Conservation (phyloP, 2,888 invertebrate species). For the Abscondita cerata region DNA sequence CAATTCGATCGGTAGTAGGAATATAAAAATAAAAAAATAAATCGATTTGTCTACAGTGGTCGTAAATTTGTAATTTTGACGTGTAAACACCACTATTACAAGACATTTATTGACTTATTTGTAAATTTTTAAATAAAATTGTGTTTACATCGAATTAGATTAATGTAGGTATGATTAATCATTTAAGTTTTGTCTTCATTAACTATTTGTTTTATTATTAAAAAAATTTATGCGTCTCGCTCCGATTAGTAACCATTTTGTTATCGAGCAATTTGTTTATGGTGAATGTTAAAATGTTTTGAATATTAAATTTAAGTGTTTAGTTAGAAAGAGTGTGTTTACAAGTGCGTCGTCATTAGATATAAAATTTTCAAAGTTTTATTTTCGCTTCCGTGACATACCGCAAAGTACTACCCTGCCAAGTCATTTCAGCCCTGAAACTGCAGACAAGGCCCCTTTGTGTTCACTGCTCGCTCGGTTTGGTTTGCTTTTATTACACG, state of each 20-base stretch:
- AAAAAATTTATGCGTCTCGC: too few species aligned
- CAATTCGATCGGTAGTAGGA: too few species aligned
- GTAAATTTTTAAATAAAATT: conserved; percentile 1
- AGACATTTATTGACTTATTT: not conserved
- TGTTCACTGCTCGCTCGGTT: conserved; percentile 37
- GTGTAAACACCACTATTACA: too few species aligned
- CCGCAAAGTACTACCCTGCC: conserved; percentile 34
- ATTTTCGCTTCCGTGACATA: conserved; percentile 32
- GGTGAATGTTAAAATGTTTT: too few species aligned
- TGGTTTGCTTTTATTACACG: conserved; percentile 54
- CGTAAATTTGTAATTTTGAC: too few species aligned
- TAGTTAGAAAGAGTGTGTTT: conserved; percentile 16
- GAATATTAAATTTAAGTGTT: not conserved
- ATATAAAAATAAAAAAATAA: too few species aligned
- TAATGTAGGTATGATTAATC: conserved; percentile 2
- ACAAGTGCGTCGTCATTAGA: conserved; percentile 25
- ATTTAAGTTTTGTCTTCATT: not conserved
- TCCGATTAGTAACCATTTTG: too few species aligned
- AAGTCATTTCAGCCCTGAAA: conserved; percentile 37
- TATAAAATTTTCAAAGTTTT: conserved; percentile 30
- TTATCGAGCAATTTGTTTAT: too few species aligned
- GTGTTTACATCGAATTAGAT: not conserved
- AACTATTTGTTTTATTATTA: too few species aligned
- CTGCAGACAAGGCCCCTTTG: conserved; percentile 39
- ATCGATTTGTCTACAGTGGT: too few species aligned